A percentile compares a stretch with the other conserved stretches of the same genome.
Conservation (phyloP, 2,113 vertebrate species). For the Psammodynastes pulverulentus region DNA sequence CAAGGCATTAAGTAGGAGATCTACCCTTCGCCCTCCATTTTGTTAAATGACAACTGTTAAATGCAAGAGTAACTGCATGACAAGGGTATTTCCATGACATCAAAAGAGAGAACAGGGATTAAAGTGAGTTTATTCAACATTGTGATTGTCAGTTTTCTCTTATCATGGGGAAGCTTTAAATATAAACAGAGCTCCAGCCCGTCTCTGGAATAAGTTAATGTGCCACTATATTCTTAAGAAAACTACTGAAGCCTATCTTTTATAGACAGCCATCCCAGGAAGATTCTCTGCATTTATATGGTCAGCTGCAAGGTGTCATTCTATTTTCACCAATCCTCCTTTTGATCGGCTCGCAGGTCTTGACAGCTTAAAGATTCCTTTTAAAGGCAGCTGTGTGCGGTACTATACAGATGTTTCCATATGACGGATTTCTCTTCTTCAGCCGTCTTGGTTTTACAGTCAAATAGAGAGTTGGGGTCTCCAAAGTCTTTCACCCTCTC, state of each 20-base stretch:
- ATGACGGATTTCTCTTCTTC: conserved; percentile 43
- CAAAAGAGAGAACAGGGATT: conserved; percentile 77
- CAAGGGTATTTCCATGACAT: conserved; percentile 81
- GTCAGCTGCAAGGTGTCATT: conserved; percentile 86
- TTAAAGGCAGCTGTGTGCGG: conserved; percentile 45
- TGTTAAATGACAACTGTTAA: conserved; percentile 76
- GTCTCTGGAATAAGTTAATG: conserved; percentile 91
- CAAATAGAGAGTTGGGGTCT: conserved; percentile 35
- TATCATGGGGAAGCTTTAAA: conserved; percentile 76
- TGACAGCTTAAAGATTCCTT: conserved; percentile 84
- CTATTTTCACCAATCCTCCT: conserved; percentile 78
- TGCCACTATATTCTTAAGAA: conserved; percentile 74
- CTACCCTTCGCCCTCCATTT: conserved; percentile 50
- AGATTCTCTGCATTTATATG: conserved; percentile 84
- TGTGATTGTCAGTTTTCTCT: conserved; percentile 78
- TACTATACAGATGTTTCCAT: conserved; percentile 42
- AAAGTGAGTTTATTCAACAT: conserved; percentile 85
- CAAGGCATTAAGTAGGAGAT: conserved; percentile 72
- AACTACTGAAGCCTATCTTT: conserved; percentile 78
- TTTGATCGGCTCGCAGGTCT: conserved; percentile 78
- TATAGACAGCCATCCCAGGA: conserved; percentile 82
- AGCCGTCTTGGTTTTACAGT: conserved; percentile 53
- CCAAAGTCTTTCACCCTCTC: conserved; percentile 47
- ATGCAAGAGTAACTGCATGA: conserved; percentile 71
- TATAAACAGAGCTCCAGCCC: conserved; percentile 80